Conservation (phyloP, 1,140 invertebrate genomes). For the Meteorus sp. region DNA sequence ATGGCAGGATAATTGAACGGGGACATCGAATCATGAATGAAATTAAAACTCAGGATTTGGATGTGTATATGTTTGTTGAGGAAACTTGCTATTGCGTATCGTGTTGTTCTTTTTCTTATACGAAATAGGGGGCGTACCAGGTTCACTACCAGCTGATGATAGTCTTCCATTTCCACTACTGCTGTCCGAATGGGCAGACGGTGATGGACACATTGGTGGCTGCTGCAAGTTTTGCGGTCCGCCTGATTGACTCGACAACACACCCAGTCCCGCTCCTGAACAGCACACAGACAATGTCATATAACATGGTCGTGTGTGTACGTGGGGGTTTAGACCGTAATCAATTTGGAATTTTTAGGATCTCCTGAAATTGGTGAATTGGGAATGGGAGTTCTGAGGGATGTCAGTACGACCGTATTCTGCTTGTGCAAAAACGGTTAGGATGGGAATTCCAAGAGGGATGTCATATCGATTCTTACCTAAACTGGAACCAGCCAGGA, state of each 20-base stretch:
- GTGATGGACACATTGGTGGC: conserved; percentile 71
- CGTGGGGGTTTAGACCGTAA: too few species aligned
- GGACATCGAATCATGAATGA: too few species aligned
- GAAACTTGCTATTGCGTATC: too few species aligned
- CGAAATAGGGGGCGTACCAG: conserved; percentile 55
- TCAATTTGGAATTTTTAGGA: too few species aligned
- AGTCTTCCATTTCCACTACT: conserved; percentile 77
- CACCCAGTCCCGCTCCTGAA: conserved; percentile 62
- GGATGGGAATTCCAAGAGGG: conserved; percentile 2
- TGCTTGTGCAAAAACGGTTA: neutral
- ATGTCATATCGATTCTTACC: conserved; percentile 35
- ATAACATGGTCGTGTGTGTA: too few species aligned
- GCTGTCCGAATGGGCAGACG: conserved; percentile 80
- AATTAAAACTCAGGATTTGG: too few species aligned
- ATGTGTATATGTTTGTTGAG: too few species aligned
- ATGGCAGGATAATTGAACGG: too few species aligned
- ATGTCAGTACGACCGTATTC: too few species aligned
- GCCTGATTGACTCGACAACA: conserved; percentile 61
- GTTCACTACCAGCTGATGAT: conserved; percentile 77
- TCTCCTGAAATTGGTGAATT: too few species aligned
- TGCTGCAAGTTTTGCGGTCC: conserved; percentile 61
- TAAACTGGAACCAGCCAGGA: conserved; percentile 68
- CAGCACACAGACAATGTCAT: conserved; percentile 21
- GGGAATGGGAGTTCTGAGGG: neutral
- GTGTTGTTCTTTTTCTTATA: conserved; percentile 6